Conservation (phyloP, 1,140 invertebrate species). For the Pseudomyrmex sp. region DNA sequence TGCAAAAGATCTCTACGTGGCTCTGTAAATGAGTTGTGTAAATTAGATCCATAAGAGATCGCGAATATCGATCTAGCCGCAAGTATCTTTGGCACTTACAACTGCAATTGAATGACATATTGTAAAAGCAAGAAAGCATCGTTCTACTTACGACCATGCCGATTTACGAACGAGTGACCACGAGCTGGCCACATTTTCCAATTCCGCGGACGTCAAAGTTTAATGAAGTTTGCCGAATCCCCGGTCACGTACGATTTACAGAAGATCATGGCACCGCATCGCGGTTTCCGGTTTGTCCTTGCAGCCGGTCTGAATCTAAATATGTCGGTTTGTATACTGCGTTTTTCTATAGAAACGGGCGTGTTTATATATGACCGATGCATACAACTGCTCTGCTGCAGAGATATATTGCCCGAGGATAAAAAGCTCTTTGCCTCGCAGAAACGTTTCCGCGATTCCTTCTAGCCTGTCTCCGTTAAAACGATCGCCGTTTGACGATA, state of each 20-base stretch:
- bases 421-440: conserved; percentile 2
- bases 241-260: conserved; percentile 42
- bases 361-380: conserved; percentile 27
- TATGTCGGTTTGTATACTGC: not conserved
- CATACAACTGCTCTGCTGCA: not conserved
- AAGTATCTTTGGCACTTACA: conserved; percentile 37
- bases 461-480: not conserved
- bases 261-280: conserved; percentile 16
- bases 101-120: conserved; percentile 21
- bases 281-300: conserved; percentile 2
- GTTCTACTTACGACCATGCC: conserved; percentile 19
- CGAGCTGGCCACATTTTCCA: conserved; percentile 38
- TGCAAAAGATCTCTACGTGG: not conserved
- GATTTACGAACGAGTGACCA: conserved; percentile 32
- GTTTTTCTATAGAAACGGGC: not conserved
- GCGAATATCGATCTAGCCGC: conserved; percentile 30
- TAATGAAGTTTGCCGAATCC: conserved; percentile 45
- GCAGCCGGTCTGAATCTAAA: no score
- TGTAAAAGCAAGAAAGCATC: conserved; percentile 24
- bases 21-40: not conserved
- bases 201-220: conserved; percentile 40
- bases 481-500: conserved; percentile 37
- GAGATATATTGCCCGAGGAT: conserved; percentile 17
- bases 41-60: conserved; percentile 7
- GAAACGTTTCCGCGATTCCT: not conserved